A percentile compares a stretch with the other conserved stretches of the same genome.
Conservation (phyloP, 2,113 vertebrate species). For the Oplegnathus fasciatus region DNA sequence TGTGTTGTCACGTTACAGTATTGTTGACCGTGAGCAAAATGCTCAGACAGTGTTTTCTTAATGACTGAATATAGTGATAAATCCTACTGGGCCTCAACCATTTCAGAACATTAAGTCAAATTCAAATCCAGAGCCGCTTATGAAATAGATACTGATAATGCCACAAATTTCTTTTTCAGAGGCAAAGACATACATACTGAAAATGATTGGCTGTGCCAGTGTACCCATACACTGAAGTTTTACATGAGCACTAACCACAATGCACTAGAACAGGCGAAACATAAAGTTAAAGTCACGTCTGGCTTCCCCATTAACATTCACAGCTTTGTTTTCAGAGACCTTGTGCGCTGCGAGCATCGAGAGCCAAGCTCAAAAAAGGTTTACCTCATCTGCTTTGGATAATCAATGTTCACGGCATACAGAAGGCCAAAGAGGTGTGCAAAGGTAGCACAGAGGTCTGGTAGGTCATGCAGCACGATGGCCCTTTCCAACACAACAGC, state of each 20-base stretch:
- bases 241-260: neutral
- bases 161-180: neutral
- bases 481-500: too few relatives aligned
- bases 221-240: neutral
- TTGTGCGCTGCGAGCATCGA: neutral
- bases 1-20: too few relatives aligned
- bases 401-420: neutral
- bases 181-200: neutral
- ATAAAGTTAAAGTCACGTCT: too few relatives aligned
- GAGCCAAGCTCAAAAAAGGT: neutral
- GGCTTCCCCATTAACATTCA: neutral
- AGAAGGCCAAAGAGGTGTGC: constrained; percentile 1
- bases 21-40: too few relatives aligned
- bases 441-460: neutral
- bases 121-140: too few relatives aligned
- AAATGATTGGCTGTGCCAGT: neutral
- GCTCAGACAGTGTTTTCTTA: neutral
- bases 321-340: constrained; percentile 7
- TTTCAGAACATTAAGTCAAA: too few relatives aligned
- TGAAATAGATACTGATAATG: neutral
- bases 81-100: too few relatives aligned
- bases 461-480: neutral
- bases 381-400: constrained; percentile 1
- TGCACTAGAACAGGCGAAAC: too few relatives aligned
- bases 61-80: too few relatives aligned